Base-by-base conservation (phyloP, 2,113 vertebrate species). In the Polypterus senegalus region DNA sequence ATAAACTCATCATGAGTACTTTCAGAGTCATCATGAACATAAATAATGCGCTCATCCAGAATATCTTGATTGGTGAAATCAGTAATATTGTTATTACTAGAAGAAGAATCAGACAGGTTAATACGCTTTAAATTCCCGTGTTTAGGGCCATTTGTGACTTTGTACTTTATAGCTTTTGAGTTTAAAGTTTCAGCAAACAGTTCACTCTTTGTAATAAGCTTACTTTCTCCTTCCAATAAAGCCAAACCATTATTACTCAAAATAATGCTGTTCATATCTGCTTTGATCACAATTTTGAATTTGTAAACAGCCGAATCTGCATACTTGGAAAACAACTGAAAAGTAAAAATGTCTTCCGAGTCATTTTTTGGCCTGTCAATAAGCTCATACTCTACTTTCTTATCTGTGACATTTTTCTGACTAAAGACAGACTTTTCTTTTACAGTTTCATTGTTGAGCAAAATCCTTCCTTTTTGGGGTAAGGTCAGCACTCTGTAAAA, bases 11-110 rank as follows among this genome's bases (percentile, higher is more conserved):
- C 92, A 48, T 62, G 67, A 1, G 9, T 68, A 0, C 86, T 89
- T 81, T 98, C 94, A 58, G 89, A 89, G 74, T 94, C 85, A 0
- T 96, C 88, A 0, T 96, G 94, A 60, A 90, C 70, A 27, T 91
- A 98, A 70, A 93, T 83, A 53, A 97, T 79, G n/a, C 57, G 67
- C 48, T 89, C 77, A 8, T 71, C 75, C 47, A 71, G 58, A 65
- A 93, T 81, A 70, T 94, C 92, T 67, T 85, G 70, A 63, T 79
- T 86, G 60, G 78, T 90, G 70, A 96, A 96, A 6, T 64, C 67
- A 9, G 80, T 74, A 58, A 93, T 73, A 57, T 82, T 88, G 60
- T 73, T 71, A 49, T 77, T 86, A 71, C 72, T 84, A 54, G 77
- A 69, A 0, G 80, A 81, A 4, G 82, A 88, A 71, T 79, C 75